Evolutionary conservation across 2,888 invertebrate genomes (phyloP).

Genomic region (Apodemia duryi): DNA sequence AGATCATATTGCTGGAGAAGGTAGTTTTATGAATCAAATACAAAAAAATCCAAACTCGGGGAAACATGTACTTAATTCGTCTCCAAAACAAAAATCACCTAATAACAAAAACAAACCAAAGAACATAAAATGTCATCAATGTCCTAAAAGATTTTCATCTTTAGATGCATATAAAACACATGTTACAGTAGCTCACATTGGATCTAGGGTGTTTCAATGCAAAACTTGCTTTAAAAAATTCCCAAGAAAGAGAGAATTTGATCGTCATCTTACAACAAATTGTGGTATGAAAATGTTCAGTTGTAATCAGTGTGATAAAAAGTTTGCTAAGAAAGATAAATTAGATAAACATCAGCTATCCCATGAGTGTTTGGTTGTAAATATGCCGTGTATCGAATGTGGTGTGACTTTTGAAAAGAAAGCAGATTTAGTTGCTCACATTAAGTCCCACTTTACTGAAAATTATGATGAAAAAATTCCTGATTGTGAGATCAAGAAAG

Average conservation of each 20-base stretch:
- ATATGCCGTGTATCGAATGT: constrained; percentile 82
- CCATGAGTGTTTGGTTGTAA: constrained; percentile 80
- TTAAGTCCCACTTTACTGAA: constrained; percentile 78
- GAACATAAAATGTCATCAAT: constrained; percentile 75
- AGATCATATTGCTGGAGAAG: constrained; percentile 73
- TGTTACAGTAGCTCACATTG: constrained; percentile 72
- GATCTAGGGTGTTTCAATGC: constrained; percentile 81
- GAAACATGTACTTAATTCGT: constrained; percentile 50
- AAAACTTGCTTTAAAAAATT: constrained; percentile 84
- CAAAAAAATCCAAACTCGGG: constrained; percentile 52
- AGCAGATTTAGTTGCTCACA: constrained; percentile 78
- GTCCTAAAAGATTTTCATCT: constrained; percentile 72
- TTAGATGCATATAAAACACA: constrained; percentile 75
- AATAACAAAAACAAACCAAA: constrained; percentile 65
- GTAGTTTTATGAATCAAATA: constrained; percentile 62
- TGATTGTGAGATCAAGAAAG: constrained; percentile 60
- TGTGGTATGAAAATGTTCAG: constrained; percentile 83
- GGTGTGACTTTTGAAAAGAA: constrained; percentile 79
- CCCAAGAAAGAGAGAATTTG: constrained; percentile 83
- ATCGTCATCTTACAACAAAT: constrained; percentile 83
- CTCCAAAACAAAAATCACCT: constrained; percentile 51
- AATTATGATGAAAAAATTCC: constrained; percentile 64
- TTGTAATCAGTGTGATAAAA: constrained; percentile 83
- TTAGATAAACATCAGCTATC: constrained; percentile 83
- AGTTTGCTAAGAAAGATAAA: constrained; percentile 84